Percentiles rank a stretch among this genome's conserved stretches.
Evolutionary conservation across 2,113 vertebrate genomes (phyloP).

Genomic region (Nannospalax galili): DNA sequence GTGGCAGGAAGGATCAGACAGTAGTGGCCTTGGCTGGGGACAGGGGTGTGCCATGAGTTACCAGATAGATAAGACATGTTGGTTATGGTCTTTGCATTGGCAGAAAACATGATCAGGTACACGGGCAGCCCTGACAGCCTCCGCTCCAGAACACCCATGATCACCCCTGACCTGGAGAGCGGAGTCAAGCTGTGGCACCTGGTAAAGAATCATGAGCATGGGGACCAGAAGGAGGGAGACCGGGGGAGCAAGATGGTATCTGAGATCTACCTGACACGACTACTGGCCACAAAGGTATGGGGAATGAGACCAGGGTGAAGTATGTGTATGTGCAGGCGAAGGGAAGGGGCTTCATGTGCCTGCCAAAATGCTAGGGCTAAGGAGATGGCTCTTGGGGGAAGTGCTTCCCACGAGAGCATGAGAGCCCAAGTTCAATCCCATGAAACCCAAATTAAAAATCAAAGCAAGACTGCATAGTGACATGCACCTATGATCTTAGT

Average conservation of each 20-base stretch:
- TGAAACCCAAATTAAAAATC: background rate
- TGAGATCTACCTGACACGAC: conserved; percentile 98
- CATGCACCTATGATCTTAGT: background rate
- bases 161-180: conserved; percentile 97
- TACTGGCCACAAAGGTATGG: conserved; percentile 96
- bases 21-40: rapidly evolving
- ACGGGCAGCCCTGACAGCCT: conserved; percentile 98
- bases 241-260: conserved; percentile 99
- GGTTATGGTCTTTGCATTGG: background rate
- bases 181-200: conserved; percentile 98
- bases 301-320: rapidly evolving
- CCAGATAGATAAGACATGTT: no score
- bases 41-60: rapidly evolving
- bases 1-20: background rate
- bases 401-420: background rate
- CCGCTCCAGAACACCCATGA: conserved; percentile 97
- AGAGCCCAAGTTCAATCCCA: background rate
- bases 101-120: conserved; percentile 99
- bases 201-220: conserved; percentile 99
- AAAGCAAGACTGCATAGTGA: background rate
- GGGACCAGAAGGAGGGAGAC: conserved; percentile 98
- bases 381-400: background rate
- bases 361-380: background rate
- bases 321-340: conserved; percentile 76
- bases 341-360: background rate